phyloP scores from a whole-genome alignment of 2,113 vertebrate species.

The Vanacampus margaritifer region DNA sequence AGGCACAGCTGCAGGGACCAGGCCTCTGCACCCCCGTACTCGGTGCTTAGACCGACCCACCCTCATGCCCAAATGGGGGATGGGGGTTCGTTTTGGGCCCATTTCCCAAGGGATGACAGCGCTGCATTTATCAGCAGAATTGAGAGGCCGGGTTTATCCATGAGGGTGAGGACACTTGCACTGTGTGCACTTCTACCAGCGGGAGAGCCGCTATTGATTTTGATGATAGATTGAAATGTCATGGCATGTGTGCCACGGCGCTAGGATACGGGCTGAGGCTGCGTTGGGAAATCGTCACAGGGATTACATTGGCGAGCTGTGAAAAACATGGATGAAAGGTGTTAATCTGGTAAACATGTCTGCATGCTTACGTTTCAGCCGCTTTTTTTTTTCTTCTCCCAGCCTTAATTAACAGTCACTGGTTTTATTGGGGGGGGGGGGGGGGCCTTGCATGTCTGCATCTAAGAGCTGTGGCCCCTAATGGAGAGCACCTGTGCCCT shows the following conservation, averaged over 20 bases:
- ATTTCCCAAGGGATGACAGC: conserved; percentile 54
- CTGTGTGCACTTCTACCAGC: conserved; percentile 47
- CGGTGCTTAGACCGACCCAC: conserved; percentile 39
- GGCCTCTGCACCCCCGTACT: conserved; percentile 22
- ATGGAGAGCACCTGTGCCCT: conserved; percentile 63
- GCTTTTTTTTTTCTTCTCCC: background rate
- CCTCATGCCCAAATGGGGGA: conserved; percentile 54
- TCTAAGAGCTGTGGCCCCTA: conserved; percentile 58
- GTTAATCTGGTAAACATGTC: conserved; percentile 25
- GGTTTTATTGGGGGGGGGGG: conserved; percentile 22
- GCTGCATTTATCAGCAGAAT: conserved; percentile 68
- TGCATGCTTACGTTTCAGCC: background rate
- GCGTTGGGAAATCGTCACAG: conserved; percentile 31
- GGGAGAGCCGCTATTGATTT: conserved; percentile 55
- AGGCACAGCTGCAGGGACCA: conserved; percentile 67
- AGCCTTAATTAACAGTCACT: conserved; percentile 2
- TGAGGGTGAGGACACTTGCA: conserved; percentile 41
- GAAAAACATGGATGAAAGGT: conserved; percentile 33
- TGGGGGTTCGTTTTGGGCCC: conserved; percentile 28
- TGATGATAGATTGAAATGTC: conserved; percentile 67
- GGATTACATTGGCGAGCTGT: conserved; percentile 27
- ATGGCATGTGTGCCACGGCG: conserved; percentile 47
- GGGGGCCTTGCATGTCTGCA: conserved; percentile 34
- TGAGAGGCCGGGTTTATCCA: conserved; percentile 36
- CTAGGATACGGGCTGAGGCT: conserved; percentile 13